Evolutionary conservation across 92 coral and sea anemone species (phyloP), one percentile per base, ranked within the genome.

Genomic region (Palythoa grandis): DNA sequence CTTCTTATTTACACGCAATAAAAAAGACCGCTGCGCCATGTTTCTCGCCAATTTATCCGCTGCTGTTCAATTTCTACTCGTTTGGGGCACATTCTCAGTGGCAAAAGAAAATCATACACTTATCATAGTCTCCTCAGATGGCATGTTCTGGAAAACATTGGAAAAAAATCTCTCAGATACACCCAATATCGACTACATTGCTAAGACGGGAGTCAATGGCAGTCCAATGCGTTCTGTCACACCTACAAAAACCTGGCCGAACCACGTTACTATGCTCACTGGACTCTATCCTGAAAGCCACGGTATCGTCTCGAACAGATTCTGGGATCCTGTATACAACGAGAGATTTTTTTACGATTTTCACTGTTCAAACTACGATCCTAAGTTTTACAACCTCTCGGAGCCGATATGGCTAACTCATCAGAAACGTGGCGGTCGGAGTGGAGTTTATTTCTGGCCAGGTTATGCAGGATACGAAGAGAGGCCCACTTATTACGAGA

Each of bases 251-350:
- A 94, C 98, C 17, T 96, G 95, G 94, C 98, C 98, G 43, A 96
- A 94, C 22, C 98, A 94, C 38, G 89, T 92, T n/a, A 89, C 93
- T 7, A 86, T 79, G 54, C 88, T 95, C 11, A 96, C 98, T 3
- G 98, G 98, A 1, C 74, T 96, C n/a, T 96, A 93, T 76, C 89
- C 98, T 3, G 98, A 96, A 79, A 92, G 92, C 67, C 98, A 96
- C 68, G 98, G 98, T 10, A 82, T 96, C 11, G 87, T 96, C 13
- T 88, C 96, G 10, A 96, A 96, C 63, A 50, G 29, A 14, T 94
- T 96, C 86, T 94, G 92, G 90, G 98, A 96, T 78, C 98, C 98
- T 0, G 89, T 92, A 7, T 94, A 89, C 77, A 69, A 94, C 52
- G 95, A 91, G 52, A 86, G 61, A 70, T 96, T 90, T 86, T 82